Base-by-base conservation (phyloP, 2,113 vertebrate species). In the Monopterus albus region DNA sequence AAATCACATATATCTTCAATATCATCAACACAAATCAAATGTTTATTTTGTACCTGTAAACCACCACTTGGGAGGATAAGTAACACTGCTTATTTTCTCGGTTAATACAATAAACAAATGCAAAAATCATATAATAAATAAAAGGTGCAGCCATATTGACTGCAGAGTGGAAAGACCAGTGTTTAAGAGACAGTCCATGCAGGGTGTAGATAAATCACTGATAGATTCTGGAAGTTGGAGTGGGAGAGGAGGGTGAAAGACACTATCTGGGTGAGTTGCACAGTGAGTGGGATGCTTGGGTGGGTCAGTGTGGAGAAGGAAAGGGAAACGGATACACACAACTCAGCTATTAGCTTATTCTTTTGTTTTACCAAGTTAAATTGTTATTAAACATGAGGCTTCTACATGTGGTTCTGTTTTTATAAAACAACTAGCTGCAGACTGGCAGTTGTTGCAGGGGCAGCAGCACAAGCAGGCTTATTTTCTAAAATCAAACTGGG, bases 191-290 rank as follows among this genome's bases (percentile, higher is more conserved):
- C n/a, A 5, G 10, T 12, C 20, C 2, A 5, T 14, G 17, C 14
- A 8, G 0, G 17, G 26, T n/a, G n/a, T n/a, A 39, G 7, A n/a
- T 38, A 26, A 14, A 25, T 60, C 9, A 38, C 13, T n/a, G 21
- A 46, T 1, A 72, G 55, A 61, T 57, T 31, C 15, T 58, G 40
- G 10, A 64, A 46, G 35, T 40, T 46, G n/a, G n/a, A n/a, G n/a
- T n/a, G n/a, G 17, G 9, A 60, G 55, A 29, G 43, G 23, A 38
- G 36, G 0, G 1, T 20, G n/a, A 53, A 26, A 39, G 38, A 18
- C 42, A 68, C 35, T 64, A 58, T 35, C 6, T 60, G 40, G 31
- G 11, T 8, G 29, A 46, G 28, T 68, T 45, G 25, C 29, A 39
- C 28, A 43, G 26, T 45, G 29, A 42, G 71, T 75, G 52, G 52